Conservation (phyloP, 2,888 invertebrate species). For the Julus scandinavius region DNA sequence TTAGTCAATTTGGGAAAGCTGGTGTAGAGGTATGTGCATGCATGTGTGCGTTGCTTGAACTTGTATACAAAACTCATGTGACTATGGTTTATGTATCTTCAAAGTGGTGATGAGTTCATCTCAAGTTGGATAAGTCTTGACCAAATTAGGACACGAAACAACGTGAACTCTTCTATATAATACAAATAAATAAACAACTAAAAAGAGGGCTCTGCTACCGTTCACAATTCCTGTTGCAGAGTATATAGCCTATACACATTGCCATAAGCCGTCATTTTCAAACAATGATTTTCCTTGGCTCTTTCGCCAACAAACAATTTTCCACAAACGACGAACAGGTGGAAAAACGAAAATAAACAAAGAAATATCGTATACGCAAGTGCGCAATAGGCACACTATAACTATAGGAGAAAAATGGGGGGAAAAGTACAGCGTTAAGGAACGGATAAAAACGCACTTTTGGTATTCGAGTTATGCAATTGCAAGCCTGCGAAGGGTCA, state of each 20-base stretch:
- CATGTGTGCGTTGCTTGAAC: background rate
- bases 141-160: conserved; percentile 33
- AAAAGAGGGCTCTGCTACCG: conserved; percentile 23
- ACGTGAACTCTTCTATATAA: conserved; percentile 14
- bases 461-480: conserved; percentile 7
- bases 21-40: background rate
- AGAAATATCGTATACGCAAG: background rate
- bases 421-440: background rate
- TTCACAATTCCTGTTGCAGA: background rate
- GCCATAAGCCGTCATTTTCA: background rate
- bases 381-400: background rate
- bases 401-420: background rate
- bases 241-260: background rate
- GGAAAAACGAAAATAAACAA: conserved; percentile 26
- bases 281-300: conserved; percentile 19
- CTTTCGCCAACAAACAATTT: conserved; percentile 10
- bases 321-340: conserved; percentile 18
- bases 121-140: conserved; percentile 31
- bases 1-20: background rate
- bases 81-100: conserved; percentile 17
- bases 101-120: conserved; percentile 33
- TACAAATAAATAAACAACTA: background rate
- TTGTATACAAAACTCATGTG: background rate
- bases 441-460: background rate
- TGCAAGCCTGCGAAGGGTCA: background rate